These are phyloP conservation scores for Stegodyphus dumicola DNA, from an alignment of 1,140 invertebrate genomes.

Conservation along the genomic window DNA sequence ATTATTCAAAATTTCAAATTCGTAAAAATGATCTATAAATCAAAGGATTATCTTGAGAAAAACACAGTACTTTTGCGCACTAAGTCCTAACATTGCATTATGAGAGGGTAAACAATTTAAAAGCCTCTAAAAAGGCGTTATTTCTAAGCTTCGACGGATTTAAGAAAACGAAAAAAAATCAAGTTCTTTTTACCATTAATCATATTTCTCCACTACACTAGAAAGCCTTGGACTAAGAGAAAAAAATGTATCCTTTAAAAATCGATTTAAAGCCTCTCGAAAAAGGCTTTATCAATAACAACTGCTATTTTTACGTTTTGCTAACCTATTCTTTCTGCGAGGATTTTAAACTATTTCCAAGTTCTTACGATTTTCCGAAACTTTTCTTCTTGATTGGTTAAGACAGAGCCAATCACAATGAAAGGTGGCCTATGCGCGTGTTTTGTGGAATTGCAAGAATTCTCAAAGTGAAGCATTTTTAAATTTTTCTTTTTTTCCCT, in stretches of 20 bases:
- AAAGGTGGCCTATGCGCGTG: not conserved
- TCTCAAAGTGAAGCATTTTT: no score
- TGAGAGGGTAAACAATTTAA: not conserved
- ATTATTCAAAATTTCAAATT: no score
- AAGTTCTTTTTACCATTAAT: constrained; percentile 19
- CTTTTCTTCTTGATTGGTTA: constrained; percentile 28
- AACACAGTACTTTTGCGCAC: no score
- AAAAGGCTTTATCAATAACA: not conserved
- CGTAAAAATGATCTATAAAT: no score
- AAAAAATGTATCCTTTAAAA: constrained; percentile 13
- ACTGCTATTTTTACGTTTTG: constrained; percentile 22
- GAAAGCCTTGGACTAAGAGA: constrained; percentile 1
- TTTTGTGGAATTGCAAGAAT: no score
- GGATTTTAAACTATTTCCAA: constrained; percentile 25
- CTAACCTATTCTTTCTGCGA: not conserved
- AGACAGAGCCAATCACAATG: constrained; percentile 10
- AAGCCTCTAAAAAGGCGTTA: constrained; percentile 4
- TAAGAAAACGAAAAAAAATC: not conserved
- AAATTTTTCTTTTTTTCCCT: no score
- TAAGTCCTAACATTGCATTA: no score
- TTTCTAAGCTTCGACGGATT: no score
- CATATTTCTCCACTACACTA: constrained; percentile 4
- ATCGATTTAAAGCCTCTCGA: constrained; percentile 5
- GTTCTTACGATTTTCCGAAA: constrained; percentile 14
- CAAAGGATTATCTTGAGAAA: no score